Evolutionary conservation across 1,140 invertebrate species (phyloP).

Genomic region (Fopius arisanus): DNA sequence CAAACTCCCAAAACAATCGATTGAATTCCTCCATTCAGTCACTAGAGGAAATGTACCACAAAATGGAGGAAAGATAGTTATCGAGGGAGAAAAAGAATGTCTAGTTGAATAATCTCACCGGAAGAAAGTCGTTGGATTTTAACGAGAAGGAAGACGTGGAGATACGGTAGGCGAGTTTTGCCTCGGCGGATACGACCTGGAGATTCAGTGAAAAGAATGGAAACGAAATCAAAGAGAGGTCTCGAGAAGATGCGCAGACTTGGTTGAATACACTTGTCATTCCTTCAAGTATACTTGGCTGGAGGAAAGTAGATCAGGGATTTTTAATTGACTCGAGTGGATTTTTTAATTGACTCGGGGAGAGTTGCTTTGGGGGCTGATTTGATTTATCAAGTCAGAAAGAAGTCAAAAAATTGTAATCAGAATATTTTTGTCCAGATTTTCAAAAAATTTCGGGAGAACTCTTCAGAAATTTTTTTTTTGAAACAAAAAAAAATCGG

Average conservation of each 20-base stretch:
- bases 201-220: neutral
- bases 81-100: neutral
- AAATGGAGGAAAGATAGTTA: conserved; percentile 10
- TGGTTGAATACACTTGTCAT: neutral
- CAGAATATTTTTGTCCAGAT: too few relatives aligned
- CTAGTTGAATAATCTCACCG: conserved; percentile 13
- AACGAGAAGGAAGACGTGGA: conserved; percentile 21
- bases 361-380: too few relatives aligned
- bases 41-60: neutral
- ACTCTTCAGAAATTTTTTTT: too few relatives aligned
- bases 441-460: too few relatives aligned
- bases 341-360: too few relatives aligned
- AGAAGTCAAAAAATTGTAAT: too few relatives aligned
- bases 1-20: neutral
- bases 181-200: neutral
- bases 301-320: too few relatives aligned
- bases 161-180: conserved; percentile 27
- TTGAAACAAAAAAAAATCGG: too few relatives aligned
- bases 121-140: conserved; percentile 19
- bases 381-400: too few relatives aligned
- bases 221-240: conserved; percentile 3
- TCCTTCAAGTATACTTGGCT: neutral
- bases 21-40: neutral
- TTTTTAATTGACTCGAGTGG: too few relatives aligned
- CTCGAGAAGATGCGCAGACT: neutral